A percentile compares a stretch with the other conserved stretches of the same genome.
These are phyloP conservation scores for Falco berigora DNA, from an alignment of 2,797 vertebrate species.

Conservation along the genomic window DNA sequence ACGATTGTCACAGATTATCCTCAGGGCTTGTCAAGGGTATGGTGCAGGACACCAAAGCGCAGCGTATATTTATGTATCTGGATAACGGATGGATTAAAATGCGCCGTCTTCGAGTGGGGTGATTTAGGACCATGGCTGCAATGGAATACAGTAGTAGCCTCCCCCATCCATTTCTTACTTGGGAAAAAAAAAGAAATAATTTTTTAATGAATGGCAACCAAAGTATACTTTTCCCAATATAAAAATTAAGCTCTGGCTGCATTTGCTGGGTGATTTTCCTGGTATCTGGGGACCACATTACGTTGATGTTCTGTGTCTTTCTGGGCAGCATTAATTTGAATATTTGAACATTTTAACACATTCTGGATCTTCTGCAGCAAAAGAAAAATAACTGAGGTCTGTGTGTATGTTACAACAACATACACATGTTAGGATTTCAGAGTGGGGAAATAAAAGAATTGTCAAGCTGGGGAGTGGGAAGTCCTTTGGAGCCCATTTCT, in stretches of 20 bases:
- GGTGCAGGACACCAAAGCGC: neutral
- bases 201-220: neutral
- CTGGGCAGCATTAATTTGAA: neutral
- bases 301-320: neutral
- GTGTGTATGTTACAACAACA: neutral
- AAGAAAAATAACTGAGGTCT: neutral
- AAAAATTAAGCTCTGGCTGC: neutral
- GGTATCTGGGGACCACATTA: neutral
- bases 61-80: neutral
- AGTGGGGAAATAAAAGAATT: neutral
- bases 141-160: neutral
- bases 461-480: neutral
- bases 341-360: neutral
- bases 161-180: neutral
- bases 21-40: neutral
- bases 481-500: neutral
- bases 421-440: neutral
- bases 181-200: neutral
- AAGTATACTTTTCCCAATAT: neutral
- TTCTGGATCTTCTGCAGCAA: neutral
- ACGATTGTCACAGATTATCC: conserved; percentile 6
- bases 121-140: neutral
- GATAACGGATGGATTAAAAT: neutral
- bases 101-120: neutral
- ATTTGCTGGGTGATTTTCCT: neutral